A percentile compares a stretch with the other conserved stretches of the same genome.
phyloP scores from a whole-genome alignment of 2,797 vertebrate species.

The Semotilus atromaculatus region DNA sequence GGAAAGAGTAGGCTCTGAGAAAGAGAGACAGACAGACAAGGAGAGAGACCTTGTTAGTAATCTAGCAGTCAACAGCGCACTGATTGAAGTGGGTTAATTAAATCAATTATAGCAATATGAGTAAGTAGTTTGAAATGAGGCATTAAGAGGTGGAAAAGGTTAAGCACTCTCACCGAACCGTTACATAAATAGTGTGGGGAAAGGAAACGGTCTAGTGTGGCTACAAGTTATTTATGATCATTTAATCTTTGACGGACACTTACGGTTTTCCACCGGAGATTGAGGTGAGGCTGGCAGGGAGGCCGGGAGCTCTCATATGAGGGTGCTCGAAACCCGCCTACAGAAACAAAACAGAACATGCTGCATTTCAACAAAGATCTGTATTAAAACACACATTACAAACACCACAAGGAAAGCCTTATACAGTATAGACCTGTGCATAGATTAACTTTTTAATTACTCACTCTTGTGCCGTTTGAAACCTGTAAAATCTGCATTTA shows the following conservation, averaged over 20 bases:
- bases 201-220: constrained; percentile 4
- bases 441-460: background rate
- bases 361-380: background rate
- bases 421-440: background rate
- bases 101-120: constrained; percentile 51
- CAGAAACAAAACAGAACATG: constrained; percentile 61
- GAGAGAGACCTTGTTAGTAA: constrained; percentile 28
- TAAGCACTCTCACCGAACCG: background rate
- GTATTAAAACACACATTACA: constrained; percentile 24
- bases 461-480: background rate
- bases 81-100: constrained; percentile 55
- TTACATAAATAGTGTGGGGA: constrained; percentile 32
- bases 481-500: background rate
- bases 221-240: constrained; percentile 20
- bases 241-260: constrained; percentile 70
- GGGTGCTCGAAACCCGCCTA: constrained; percentile 97
- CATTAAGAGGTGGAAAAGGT: constrained; percentile 47
- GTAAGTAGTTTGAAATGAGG: constrained; percentile 47
- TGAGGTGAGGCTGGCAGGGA: constrained; percentile 94
- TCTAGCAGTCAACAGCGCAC: constrained; percentile 28
- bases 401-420: constrained; percentile 5
- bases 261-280: constrained; percentile 99
- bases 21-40: constrained; percentile 1
- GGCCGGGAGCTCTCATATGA: constrained; percentile 97
- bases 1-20: constrained; percentile 82